A percentile compares a stretch with the other conserved stretches of the same genome.
Evolutionary conservation across 2,888 invertebrate genomes (phyloP).

Genomic region (Cephus runcator): DNA sequence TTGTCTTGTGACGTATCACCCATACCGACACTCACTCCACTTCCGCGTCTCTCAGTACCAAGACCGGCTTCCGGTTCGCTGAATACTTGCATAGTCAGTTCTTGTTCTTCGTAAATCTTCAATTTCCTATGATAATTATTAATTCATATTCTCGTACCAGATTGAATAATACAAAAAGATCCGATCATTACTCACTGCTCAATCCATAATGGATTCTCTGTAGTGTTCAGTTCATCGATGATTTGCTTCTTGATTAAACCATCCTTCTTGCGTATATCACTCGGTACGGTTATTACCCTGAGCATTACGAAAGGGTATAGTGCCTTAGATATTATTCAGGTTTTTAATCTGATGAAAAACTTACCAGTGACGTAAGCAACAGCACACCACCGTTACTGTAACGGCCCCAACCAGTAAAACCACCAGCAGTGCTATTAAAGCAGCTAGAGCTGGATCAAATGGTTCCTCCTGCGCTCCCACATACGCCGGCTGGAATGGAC

Average conservation of each 20-base stretch:
- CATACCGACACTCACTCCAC: slow-evolving; percentile 65
- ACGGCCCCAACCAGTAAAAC: slow-evolving; percentile 88
- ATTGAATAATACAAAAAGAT: background rate
- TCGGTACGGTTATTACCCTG: slow-evolving; percentile 84
- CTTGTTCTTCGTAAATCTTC: slow-evolving; percentile 90
- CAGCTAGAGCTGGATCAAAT: slow-evolving; percentile 88
- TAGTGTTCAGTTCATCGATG: slow-evolving; percentile 86
- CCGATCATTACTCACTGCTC: slow-evolving; percentile 76
- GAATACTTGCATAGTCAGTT: slow-evolving; percentile 93
- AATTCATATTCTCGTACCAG: background rate
- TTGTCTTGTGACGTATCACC: slow-evolving; percentile 71
- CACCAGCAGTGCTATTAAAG: slow-evolving; percentile 85
- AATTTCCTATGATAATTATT: slow-evolving; percentile 72
- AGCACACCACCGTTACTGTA: slow-evolving; percentile 87
- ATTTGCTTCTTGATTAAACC: slow-evolving; percentile 85
- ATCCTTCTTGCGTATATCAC: slow-evolving; percentile 84
- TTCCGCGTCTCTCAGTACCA: slow-evolving; percentile 68
- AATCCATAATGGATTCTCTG: slow-evolving; percentile 93
- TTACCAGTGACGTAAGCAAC: slow-evolving; percentile 87
- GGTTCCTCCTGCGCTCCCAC: slow-evolving; percentile 76
- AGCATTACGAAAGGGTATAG: slow-evolving; percentile 9
- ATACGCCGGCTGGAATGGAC: slow-evolving; percentile 69
- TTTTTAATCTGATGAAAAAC: slow-evolving; percentile 20
- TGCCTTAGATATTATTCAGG: background rate
- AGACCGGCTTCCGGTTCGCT: slow-evolving; percentile 77